Evolutionary conservation across 2,888 invertebrate species (phyloP).

Genomic region (Hedya salicella): DNA sequence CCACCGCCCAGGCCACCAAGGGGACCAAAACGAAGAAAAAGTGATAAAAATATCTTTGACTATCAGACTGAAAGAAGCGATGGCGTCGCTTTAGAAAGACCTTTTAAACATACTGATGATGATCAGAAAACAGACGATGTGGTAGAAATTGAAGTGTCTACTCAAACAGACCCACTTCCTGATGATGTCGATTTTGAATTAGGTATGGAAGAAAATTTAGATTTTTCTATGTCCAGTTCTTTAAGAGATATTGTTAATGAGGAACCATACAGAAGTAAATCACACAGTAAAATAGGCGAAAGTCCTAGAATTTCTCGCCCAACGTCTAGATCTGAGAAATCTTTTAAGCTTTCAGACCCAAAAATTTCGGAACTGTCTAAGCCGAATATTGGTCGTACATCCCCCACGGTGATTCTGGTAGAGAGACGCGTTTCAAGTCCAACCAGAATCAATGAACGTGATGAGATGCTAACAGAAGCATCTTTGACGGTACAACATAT

Average conservation of each 20-base stretch:
- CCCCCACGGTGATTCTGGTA: constrained; percentile 86
- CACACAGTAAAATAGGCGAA: constrained; percentile 80
- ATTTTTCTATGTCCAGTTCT: constrained; percentile 79
- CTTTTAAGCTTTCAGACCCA: constrained; percentile 83
- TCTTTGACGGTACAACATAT: constrained; percentile 88
- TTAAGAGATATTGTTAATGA: constrained; percentile 79
- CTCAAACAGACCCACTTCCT: constrained; percentile 93
- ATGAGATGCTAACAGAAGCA: constrained; percentile 88
- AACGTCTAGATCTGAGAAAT: constrained; percentile 84
- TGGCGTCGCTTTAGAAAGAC: constrained; percentile 49
- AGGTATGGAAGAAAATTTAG: constrained; percentile 77
- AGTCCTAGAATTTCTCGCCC: constrained; percentile 78
- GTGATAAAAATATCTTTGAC: constrained; percentile 58
- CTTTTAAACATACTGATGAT: constrained; percentile 51
- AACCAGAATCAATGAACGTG: constrained; percentile 83
- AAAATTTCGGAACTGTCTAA: constrained; percentile 84
- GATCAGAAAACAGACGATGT: constrained; percentile 64
- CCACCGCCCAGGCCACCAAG: constrained; percentile 94
- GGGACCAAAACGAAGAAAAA: constrained; percentile 78
- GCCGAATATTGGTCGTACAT: constrained; percentile 82
- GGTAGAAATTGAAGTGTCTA: constrained; percentile 90
- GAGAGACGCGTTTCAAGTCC: constrained; percentile 86
- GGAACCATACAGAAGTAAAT: constrained; percentile 81
- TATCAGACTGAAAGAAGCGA: constrained; percentile 45
- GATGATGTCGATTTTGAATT: constrained; percentile 90